Percentiles rank a stretch among this genome's conserved stretches.
Conservation (phyloP, 2,113 vertebrate species). For the Actenoides hombroni region DNA sequence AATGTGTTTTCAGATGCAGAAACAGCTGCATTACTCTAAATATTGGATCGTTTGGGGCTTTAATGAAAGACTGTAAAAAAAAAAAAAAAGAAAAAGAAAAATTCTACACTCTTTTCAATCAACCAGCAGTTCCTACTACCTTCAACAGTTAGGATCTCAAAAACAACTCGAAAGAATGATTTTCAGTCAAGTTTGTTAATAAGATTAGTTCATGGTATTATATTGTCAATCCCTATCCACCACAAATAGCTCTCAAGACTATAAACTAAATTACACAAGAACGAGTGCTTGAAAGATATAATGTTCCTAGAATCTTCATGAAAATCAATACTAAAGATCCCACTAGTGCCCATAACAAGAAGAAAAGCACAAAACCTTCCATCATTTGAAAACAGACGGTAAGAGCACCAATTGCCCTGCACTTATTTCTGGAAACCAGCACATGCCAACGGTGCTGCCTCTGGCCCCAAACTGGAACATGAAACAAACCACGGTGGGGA, state of each 20-base stretch:
- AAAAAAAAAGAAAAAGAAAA: neutral
- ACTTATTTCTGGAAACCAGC: conserved; percentile 12
- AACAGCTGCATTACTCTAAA: neutral
- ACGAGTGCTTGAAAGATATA: neutral
- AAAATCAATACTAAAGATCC: neutral
- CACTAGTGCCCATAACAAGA: neutral
- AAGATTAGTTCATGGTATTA: neutral
- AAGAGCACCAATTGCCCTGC: neutral
- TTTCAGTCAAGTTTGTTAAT: neutral
- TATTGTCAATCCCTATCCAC: neutral
- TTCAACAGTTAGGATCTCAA: neutral
- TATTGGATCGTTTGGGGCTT: neutral
- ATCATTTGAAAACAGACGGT: neutral
- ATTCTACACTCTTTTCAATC: neutral
- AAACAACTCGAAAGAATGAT: neutral
- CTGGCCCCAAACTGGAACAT: neutral
- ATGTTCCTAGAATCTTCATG: neutral
- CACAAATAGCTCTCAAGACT: neutral
- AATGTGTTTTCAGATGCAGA: neutral
- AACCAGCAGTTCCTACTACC: neutral
- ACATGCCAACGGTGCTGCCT: neutral
- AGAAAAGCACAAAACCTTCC: neutral
- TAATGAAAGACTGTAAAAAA: neutral
- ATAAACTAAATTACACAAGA: neutral
- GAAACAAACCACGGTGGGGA: neutral